Base-by-base conservation (phyloP, 2,113 vertebrate genomes). In the Anas platyrhynchos region DNA sequence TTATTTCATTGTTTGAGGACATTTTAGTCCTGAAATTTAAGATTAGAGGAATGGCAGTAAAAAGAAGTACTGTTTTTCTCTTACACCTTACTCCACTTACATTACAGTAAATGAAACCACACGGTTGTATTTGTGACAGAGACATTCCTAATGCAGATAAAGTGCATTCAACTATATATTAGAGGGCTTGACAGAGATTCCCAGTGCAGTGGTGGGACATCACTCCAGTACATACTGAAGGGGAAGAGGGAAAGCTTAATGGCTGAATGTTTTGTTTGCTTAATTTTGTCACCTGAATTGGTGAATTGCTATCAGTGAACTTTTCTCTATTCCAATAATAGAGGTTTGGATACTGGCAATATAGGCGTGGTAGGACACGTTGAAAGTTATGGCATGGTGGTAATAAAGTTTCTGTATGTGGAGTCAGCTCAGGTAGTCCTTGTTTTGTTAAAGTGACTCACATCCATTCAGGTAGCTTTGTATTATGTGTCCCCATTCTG, bases 221-320 rank as follows among this genome's bases (percentile, higher is more conserved):
- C 41, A 38, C 38, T 38, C 38, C 38, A 71, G 7, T 32, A 41
- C 0, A 0, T 73, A n/a, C 38, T 66, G 36, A 2, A 4, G 10
- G 2, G 4, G 54, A 8, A 48, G 46, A 48, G 13, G 34, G 3
- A 54, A 17, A 63, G 32, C 16, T 38, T 13, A 14, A 50, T 25
- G 67, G 29, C 6, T 62, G 31, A 83, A 34, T 27, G 2, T 2
- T 44, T 91, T 71, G 15, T 75, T 59, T 68, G 13, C 34, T 86
- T 67, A 12, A 16, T 81, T 92, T 77, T 89, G 63, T 89, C 48
- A 66, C 23, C 8, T 41, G 41, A 41, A 41, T 41, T 41, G 41
- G 41, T 41, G 41, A 41, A 41, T 41, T 41, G 41, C 41, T 41
- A 13, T 41, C 41, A 41, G 41, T 41, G 65, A 93, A 67, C 59